phyloP scores from a whole-genome alignment of 2,888 invertebrate genomes.

The Masnerella sp. region DNA sequence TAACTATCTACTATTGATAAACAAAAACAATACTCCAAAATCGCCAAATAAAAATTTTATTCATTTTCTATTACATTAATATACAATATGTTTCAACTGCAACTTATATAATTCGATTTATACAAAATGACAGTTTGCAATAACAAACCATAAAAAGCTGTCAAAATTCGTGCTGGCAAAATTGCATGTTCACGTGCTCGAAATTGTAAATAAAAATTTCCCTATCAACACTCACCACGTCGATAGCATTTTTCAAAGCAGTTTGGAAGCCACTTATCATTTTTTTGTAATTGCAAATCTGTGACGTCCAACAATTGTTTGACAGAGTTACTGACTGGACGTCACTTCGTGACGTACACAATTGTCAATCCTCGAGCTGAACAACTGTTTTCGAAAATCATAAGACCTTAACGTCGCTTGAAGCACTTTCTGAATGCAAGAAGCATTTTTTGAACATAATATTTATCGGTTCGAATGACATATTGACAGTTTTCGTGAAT shows the following conservation, averaged over 20 bases:
- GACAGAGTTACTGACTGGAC: slow-evolving; percentile 15
- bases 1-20: too few species aligned
- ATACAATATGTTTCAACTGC: too few species aligned
- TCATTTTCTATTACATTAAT: too few species aligned
- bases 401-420: slow-evolving; percentile 1
- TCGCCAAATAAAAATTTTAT: too few species aligned
- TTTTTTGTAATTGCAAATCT: slow-evolving; percentile 58
- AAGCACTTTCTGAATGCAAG: slow-evolving; percentile 1
- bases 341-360: slow-evolving; percentile 6
- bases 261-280: slow-evolving; percentile 76
- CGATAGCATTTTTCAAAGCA: slow-evolving; percentile 76
- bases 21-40: too few species aligned
- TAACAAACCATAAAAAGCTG: too few species aligned
- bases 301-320: slow-evolving; percentile 19
- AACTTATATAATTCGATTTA: background rate
- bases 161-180: background rate
- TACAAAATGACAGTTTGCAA: background rate
- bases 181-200: background rate
- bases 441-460: slow-evolving; percentile 1
- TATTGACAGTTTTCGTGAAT: slow-evolving; percentile 35
- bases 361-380: background rate
- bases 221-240: slow-evolving; percentile 72
- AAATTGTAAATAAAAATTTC: slow-evolving; percentile 1
- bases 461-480: slow-evolving; percentile 21
- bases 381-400: background rate